phyloP scores from a whole-genome alignment of 2,888 invertebrate genomes.

The Phanerotoma sp. region DNA sequence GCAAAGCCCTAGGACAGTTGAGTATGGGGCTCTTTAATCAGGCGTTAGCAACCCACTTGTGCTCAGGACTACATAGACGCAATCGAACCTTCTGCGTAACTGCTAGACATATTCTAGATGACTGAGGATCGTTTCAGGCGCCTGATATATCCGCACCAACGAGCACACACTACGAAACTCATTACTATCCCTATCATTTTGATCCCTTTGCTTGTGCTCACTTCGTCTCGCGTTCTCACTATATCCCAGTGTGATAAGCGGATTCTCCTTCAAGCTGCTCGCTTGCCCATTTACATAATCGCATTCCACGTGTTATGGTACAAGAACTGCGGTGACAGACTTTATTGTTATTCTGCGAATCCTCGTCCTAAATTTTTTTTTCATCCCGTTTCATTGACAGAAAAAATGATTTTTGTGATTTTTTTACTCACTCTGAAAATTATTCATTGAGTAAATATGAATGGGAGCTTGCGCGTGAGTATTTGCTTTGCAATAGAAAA shows the following conservation, averaged over 20 bases:
- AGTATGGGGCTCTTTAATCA: neutral
- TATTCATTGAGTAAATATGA: no score
- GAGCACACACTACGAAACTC: conserved; percentile 1
- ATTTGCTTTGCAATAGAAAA: no score
- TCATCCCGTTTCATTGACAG: no score
- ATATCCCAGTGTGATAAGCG: conserved; percentile 10
- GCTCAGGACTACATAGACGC: neutral
- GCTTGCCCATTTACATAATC: conserved; percentile 19
- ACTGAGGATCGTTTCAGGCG: neutral
- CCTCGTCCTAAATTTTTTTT: no score
- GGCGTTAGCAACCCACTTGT: neutral
- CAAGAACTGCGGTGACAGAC: conserved; percentile 1
- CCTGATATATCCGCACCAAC: neutral
- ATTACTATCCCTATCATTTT: conserved; percentile 5
- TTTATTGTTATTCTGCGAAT: neutral
- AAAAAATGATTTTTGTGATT: no score
- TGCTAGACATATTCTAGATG: neutral
- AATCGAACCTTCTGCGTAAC: neutral
- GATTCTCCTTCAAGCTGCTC: conserved; percentile 7
- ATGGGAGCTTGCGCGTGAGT: no score
- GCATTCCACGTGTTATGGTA: conserved; percentile 8
- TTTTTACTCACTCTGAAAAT: no score
- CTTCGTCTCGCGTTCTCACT: neutral
- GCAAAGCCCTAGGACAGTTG: neutral
- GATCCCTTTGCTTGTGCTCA: conserved; percentile 1